Base-by-base conservation (phyloP, 1,140 invertebrate species). In the Colletes gigas region DNA sequence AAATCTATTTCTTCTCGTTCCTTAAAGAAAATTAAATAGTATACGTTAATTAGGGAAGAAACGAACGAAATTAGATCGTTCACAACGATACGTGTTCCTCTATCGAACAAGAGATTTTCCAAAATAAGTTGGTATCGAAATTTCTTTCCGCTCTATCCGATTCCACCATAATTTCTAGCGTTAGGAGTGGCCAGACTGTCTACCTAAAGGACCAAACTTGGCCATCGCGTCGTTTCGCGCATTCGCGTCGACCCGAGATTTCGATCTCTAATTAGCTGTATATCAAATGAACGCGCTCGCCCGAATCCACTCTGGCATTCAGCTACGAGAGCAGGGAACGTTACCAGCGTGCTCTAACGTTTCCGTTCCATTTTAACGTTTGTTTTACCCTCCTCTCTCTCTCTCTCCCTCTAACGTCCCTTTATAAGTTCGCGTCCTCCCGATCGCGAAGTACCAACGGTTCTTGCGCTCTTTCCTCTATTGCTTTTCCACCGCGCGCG, bases 251-350 rank as follows among this genome's bases (percentile, higher is more conserved):
- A 77, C 57, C 79, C 83, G 86, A 91, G 92, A 93, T 93, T 93
- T 89, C 87, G 89, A 92, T 93, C 92, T 92, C 88, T 92, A 91
- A 93, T 93, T 93, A 93, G 92, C 92, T 92, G 89, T 92, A 92
- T 90, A 92, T 93, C 92, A 92, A 92, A 83, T 76, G 82, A 83
- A 81, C 77, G 63, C 72, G 67, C 60, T 72, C 50, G 19, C 17
- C 41, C 19, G 66, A 73, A 55, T 82, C 66, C 74, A 70, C 44
- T 75, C 65, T 44, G 41, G n/a, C 30, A 54, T 81, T 76, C 63
- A 47, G 4, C 47, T 30, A 50, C 30, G n/a, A 68, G n/a, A 68
- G 14, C 54, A 54, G 17, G 52, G 63, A 67, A 65, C 10, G 63
- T 62, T n/a, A n/a, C 68, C 17, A 17, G 30, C 4, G 30, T 30